Conservation (phyloP, 2,113 vertebrate species). For the Ahaetulla prasina region DNA sequence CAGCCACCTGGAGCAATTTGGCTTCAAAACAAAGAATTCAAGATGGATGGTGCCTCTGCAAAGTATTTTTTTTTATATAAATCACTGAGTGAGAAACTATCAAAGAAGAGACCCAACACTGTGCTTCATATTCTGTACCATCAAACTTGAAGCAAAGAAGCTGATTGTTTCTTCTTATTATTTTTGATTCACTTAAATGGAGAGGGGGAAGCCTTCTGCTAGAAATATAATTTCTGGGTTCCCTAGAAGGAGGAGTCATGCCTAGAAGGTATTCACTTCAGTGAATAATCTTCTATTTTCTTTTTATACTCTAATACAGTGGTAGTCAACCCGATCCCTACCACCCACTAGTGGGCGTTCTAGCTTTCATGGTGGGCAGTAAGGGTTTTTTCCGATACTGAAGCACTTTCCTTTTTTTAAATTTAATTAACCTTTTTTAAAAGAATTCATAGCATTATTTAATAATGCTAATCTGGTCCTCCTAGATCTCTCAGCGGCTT, state of each 20-base stretch:
- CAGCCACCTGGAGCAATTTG: constrained; percentile 70
- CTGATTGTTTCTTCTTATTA: background rate
- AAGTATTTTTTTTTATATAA: constrained; percentile 59
- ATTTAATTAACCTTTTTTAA: no score
- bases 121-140: constrained; percentile 42
- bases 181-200: background rate
- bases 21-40: constrained; percentile 70
- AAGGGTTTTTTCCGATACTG: no score
- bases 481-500: no score
- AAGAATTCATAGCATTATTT: no score
- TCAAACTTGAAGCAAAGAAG: background rate
- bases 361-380: no score
- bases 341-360: no score
- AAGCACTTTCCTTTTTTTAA: no score
- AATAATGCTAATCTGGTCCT: no score
- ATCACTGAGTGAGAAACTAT: constrained; percentile 47
- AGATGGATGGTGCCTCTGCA: constrained; percentile 58
- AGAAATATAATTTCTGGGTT: background rate
- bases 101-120: constrained; percentile 44
- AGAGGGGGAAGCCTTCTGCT: background rate
- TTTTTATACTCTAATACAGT: background rate
- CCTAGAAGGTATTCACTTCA: background rate
- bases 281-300: background rate
- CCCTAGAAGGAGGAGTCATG: background rate
- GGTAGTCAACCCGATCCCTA: no score